Percentiles rank a stretch among this genome's conserved stretches.
Conservation (phyloP, 1,140 invertebrate species). For the Solenopsis invicta region DNA sequence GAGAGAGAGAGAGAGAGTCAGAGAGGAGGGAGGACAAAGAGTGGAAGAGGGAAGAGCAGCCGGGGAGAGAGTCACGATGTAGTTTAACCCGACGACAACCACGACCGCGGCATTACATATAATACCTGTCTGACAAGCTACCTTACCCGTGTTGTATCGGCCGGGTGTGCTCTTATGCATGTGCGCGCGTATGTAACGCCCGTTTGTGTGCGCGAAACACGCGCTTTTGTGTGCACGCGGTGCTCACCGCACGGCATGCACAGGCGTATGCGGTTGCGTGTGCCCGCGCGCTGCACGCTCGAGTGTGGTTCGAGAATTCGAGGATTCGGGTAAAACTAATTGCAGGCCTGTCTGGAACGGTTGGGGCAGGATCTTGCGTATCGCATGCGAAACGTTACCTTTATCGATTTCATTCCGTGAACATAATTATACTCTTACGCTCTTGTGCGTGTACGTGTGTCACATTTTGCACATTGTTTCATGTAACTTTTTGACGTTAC, state of each 20-base stretch:
- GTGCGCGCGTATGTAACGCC: not conserved
- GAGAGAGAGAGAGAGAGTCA: not conserved
- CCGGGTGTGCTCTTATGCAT: constrained; percentile 5
- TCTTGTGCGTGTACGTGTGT: no score
- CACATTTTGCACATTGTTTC: not conserved
- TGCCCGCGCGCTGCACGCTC: constrained; percentile 14
- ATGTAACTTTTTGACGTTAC: not conserved
- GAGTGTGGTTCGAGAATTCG: constrained; percentile 44
- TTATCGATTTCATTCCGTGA: constrained; percentile 18
- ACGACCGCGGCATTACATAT: constrained; percentile 66
- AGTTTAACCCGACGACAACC: constrained; percentile 68
- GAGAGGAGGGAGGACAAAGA: not conserved
- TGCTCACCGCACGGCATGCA: constrained; percentile 40
- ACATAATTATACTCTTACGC: not conserved
- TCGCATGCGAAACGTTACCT: not conserved
- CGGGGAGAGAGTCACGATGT: constrained; percentile 55
- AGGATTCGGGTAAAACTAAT: constrained; percentile 44
- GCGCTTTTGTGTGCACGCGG: constrained; percentile 37
- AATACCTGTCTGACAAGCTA: constrained; percentile 74
- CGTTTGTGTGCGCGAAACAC: constrained; percentile 13
- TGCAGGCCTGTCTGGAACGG: not conserved
- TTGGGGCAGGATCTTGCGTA: constrained; percentile 5
- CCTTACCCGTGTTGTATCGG: constrained; percentile 70
- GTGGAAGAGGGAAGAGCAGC: constrained; percentile 3
- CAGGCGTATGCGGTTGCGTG: constrained; percentile 18